These are phyloP conservation scores for Discoglossus pictus DNA, from an alignment of 2,797 vertebrate species.

Conservation along the genomic window DNA sequence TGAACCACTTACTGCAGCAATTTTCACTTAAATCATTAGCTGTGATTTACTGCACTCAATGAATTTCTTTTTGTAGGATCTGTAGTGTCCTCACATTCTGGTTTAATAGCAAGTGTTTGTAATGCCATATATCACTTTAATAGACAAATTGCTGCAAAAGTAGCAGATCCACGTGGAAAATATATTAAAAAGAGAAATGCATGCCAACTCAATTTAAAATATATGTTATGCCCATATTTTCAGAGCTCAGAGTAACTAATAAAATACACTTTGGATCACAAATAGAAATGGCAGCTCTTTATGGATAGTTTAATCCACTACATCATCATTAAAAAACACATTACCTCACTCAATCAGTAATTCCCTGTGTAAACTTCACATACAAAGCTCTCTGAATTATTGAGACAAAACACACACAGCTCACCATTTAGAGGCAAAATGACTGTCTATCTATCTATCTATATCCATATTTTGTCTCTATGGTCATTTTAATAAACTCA, in stretches of 20 bases:
- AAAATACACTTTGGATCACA: conserved; percentile 50
- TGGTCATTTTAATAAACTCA: no score
- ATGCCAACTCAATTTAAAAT: conserved; percentile 61
- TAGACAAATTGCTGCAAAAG: conserved; percentile 58
- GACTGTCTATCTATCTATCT: no score
- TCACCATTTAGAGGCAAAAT: no score
- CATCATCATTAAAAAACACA: conserved; percentile 46
- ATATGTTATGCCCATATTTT: conserved; percentile 63
- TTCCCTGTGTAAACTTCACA: conserved; percentile 29
- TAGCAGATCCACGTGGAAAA: conserved; percentile 64
- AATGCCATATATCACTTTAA: conserved; percentile 66
- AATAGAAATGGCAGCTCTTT: conserved; percentile 50
- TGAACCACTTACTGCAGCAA: conserved; percentile 41
- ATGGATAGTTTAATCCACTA: conserved; percentile 36
- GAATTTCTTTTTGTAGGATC: conserved; percentile 61
- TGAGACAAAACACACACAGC: no score
- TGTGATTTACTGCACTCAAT: conserved; percentile 65
- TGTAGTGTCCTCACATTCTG: conserved; percentile 61
- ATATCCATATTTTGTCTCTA: no score
- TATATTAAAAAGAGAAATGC: conserved; percentile 61
- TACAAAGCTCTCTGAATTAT: conserved; percentile 5
- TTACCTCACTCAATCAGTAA: conserved; percentile 48
- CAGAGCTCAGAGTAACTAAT: conserved; percentile 60
- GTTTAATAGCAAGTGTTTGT: conserved; percentile 67
- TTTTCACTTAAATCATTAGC: conserved; percentile 57